Evolutionary conservation across 2,888 invertebrate genomes (phyloP), one percentile per base, ranked within the genome.

Genomic region (Raillietiella orientalis): DNA sequence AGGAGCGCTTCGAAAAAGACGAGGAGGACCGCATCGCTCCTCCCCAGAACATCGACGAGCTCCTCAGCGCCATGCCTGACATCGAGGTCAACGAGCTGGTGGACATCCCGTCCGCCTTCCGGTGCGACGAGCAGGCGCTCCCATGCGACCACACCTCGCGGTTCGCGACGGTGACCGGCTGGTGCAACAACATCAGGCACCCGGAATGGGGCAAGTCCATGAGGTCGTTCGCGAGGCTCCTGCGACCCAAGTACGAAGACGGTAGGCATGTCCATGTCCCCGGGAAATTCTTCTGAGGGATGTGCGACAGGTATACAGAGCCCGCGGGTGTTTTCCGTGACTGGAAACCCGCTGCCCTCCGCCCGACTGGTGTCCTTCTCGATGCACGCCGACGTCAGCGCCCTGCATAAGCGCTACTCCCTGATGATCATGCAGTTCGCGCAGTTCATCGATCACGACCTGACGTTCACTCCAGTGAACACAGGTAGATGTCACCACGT

Each of bases 361-460:
- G 46, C 55, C 1, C 38, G 57, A 12, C 33, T 45, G 6, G 43
- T 57, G 14, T 53, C 53, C 21, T 45, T 47, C 20, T 41, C 38
- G 21, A 44, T 55, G 12, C 55, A 56, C 35, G 39, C 41, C 12
- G 39, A 41, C 27, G 41, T 45, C 14, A 45, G 44, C 26, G 39
- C 42, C 3, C 47, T 51, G 2, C 49, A 50, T 19, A 44, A 44
- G 15, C 44, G 50, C 17, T 52, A 51, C 35, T 49, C 53, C 0
- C 38, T 55, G 22, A 41, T 56, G 38, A 38, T 54, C n/a, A 55
- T 56, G 56, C 56, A 56, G 36, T 52, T 50, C 34, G 56, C 52
- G 4, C 57, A 58, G 37, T 50, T 58, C 34, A 38, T 56, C 21
- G 57, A 58, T 34, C 57, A 58, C 36, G 57, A 57, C 35, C 38